A percentile compares a stretch with the other conserved stretches of the same genome.
Evolutionary conservation across 2,888 invertebrate species (phyloP).

Genomic region (Drosophila gaucha): DNA sequence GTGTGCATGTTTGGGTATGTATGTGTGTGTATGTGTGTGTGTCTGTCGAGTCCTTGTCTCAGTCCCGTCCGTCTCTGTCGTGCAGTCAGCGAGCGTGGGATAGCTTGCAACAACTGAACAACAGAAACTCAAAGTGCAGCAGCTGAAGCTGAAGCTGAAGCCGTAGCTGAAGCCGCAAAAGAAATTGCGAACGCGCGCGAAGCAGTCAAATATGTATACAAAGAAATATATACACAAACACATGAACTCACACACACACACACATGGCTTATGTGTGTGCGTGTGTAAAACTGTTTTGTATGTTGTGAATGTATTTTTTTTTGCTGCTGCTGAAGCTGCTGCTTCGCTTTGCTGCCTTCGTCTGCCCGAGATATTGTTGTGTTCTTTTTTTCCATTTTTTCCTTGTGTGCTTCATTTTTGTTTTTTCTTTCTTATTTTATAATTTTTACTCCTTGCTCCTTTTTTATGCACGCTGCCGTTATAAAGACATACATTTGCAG

Average conservation of each 20-base stretch:
- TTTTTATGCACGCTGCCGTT: conserved; percentile 75
- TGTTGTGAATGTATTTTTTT: conserved; percentile 73
- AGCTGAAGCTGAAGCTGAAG: conserved; percentile 59
- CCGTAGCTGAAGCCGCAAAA: conserved; percentile 64
- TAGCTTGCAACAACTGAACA: conserved; percentile 77
- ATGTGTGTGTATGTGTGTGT: not conserved
- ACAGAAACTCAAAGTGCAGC: conserved; percentile 72
- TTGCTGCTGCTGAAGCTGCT: conserved; percentile 20
- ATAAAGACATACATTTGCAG: conserved; percentile 77
- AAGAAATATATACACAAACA: conserved; percentile 52
- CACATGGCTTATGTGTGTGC: conserved; percentile 26
- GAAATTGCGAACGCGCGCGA: conserved; percentile 76
- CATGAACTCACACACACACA: conserved; percentile 44
- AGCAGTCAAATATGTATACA: conserved; percentile 67
- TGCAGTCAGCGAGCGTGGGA: conserved; percentile 71
- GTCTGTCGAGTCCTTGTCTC: conserved; percentile 44
- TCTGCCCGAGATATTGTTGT: conserved; percentile 37
- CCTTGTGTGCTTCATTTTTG: conserved; percentile 14
- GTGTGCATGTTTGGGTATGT: conserved; percentile 12
- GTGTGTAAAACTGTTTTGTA: conserved; percentile 63
- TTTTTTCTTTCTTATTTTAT: conserved; percentile 63
- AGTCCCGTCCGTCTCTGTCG: conserved; percentile 70
- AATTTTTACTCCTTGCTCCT: conserved; percentile 68
- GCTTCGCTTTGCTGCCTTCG: conserved; percentile 34
- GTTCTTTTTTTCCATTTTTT: conserved; percentile 15